Conservation (phyloP, 2,113 vertebrate genomes). For the Pygoscelis adeliae region DNA sequence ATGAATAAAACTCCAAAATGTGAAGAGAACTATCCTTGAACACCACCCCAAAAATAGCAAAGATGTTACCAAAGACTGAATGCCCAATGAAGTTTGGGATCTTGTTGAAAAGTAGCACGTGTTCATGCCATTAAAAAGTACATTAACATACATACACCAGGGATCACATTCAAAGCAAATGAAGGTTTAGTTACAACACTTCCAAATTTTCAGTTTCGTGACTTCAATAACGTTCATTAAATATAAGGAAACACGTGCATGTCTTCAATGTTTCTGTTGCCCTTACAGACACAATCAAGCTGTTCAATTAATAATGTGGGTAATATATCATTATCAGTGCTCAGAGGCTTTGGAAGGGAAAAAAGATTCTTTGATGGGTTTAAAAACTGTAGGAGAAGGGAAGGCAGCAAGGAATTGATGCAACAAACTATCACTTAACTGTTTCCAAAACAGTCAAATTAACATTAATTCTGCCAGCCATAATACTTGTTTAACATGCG, state of each 20-base stretch:
- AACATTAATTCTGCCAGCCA: not conserved
- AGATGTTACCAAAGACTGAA: not conserved
- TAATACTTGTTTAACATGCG: not conserved
- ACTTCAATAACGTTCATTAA: not conserved
- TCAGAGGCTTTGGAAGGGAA: not conserved
- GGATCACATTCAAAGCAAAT: not conserved
- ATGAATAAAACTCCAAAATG: not conserved
- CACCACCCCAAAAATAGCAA: not conserved
- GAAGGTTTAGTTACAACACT: not conserved
- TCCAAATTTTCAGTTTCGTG: not conserved
- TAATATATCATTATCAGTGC: not conserved
- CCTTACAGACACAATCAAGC: not conserved
- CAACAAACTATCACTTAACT: not conserved
- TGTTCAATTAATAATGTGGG: not conserved
- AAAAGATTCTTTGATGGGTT: not conserved
- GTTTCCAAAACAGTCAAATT: not conserved
- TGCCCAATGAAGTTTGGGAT: not conserved
- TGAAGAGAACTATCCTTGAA: not conserved
- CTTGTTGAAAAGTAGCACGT: rapidly evolving
- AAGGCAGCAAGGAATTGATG: not conserved
- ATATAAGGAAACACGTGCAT: not conserved
- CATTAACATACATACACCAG: not conserved
- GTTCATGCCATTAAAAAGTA: not conserved
- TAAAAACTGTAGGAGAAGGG: not conserved
- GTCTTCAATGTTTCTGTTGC: not conserved